phyloP scores from a whole-genome alignment of 2,113 vertebrate genomes.

The Sialia sialis region DNA sequence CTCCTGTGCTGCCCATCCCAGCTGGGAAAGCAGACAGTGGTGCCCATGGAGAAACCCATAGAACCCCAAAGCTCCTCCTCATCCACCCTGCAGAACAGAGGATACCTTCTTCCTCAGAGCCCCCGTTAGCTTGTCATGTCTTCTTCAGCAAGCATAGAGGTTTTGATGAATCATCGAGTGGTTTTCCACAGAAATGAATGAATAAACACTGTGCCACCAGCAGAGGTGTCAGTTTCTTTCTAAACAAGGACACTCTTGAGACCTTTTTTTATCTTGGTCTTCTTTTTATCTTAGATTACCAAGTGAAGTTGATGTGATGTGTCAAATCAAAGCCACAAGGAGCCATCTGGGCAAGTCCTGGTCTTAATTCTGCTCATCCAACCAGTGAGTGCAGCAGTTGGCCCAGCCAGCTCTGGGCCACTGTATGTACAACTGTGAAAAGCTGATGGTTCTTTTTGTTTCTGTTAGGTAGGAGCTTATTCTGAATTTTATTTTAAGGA shows the following conservation, averaged over 20 bases:
- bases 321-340: not conserved
- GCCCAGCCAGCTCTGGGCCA: not conserved
- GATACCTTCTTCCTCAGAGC: not conserved
- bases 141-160: not conserved
- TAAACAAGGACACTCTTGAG: not conserved
- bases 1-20: fast-evolving
- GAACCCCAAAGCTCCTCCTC: not conserved
- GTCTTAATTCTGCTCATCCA: not conserved
- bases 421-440: not conserved
- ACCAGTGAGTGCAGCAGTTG: not conserved
- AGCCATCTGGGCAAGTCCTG: not conserved
- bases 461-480: not conserved
- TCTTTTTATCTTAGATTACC: not conserved
- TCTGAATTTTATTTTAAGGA: conserved; percentile 1
- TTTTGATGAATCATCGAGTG: not conserved
- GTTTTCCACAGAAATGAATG: not conserved
- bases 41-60: fast-evolving
- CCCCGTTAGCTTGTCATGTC: not conserved
- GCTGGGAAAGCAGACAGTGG: not conserved
- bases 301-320: not conserved
- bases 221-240: not conserved
- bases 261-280: not conserved
- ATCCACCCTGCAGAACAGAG: not conserved
- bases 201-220: not conserved
- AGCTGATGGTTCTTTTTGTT: not conserved